Conservation (phyloP, 2,888 invertebrate species). For the Oegoconia quadripuncta region DNA sequence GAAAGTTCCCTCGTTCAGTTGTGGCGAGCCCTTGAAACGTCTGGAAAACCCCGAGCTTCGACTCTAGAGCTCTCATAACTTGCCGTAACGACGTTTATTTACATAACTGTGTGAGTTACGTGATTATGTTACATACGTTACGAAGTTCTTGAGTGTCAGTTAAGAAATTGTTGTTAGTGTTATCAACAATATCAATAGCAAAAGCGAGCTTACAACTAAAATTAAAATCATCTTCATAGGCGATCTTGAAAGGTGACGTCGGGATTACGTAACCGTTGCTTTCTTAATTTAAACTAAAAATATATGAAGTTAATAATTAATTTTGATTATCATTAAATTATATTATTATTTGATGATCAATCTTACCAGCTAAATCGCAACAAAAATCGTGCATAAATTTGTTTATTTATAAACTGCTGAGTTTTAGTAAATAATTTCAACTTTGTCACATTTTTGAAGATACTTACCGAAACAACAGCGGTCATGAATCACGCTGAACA, state of each 20-base stretch:
- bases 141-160: too few relatives aligned
- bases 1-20: constrained; percentile 21
- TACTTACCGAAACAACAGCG: constrained; percentile 13
- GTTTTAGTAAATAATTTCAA: not conserved
- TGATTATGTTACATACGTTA: too few relatives aligned
- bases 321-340: too few relatives aligned
- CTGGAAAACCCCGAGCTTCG: constrained; percentile 15
- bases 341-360: too few relatives aligned
- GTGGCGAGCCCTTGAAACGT: constrained; percentile 13
- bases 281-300: too few relatives aligned
- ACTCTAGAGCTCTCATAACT: constrained; percentile 19
- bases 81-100: constrained; percentile 22
- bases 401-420: not conserved
- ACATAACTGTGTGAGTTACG: not conserved
- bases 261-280: too few relatives aligned
- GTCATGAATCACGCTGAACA: not conserved
- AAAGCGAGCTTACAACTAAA: too few relatives aligned
- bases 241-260: too few relatives aligned
- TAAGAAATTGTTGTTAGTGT: too few relatives aligned
- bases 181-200: too few relatives aligned
- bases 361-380: not conserved
- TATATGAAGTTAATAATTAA: too few relatives aligned
- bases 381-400: not conserved
- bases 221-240: too few relatives aligned
- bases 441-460: not conserved